A percentile compares a stretch with the other conserved stretches of the same genome.
These are phyloP conservation scores for Psephotus haematonotus DNA, from an alignment of 2,113 vertebrate species.

Conservation along the genomic window DNA sequence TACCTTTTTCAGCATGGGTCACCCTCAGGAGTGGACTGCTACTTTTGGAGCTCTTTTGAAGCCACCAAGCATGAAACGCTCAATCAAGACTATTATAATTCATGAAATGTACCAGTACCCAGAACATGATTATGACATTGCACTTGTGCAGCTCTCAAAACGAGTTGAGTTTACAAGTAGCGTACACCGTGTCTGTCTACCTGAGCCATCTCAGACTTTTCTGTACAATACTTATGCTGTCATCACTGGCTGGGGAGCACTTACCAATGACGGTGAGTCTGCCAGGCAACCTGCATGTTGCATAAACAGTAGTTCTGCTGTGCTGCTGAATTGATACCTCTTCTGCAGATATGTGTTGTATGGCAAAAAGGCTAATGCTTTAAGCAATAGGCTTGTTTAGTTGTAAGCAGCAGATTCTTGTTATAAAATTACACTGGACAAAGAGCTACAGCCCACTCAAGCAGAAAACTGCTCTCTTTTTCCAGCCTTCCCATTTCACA, in stretches of 20 bases:
- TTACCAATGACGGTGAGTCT: slow-evolving; percentile 67
- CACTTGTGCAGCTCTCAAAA: slow-evolving; percentile 84
- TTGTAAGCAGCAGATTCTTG: neutral
- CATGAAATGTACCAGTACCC: slow-evolving; percentile 81
- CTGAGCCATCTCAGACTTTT: slow-evolving; percentile 76
- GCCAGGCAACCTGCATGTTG: neutral
- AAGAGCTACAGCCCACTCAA: neutral
- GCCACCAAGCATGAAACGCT: slow-evolving; percentile 56
- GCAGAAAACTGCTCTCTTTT: neutral
- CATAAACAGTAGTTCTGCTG: neutral
- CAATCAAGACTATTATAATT: slow-evolving; percentile 81
- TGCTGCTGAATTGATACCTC: neutral
- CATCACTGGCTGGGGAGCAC: slow-evolving; percentile 89
- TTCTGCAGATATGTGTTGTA: neutral
- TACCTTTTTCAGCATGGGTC: slow-evolving; percentile 64
- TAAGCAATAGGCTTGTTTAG: neutral
- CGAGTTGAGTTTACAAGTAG: slow-evolving; percentile 73
- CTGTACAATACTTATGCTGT: slow-evolving; percentile 63
- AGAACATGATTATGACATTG: slow-evolving; percentile 85
- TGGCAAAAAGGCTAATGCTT: neutral
- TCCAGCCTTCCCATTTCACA: neutral
- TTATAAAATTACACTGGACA: neutral
- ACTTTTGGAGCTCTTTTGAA: slow-evolving; percentile 81
- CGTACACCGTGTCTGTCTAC: slow-evolving; percentile 85
- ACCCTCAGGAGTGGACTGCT: slow-evolving; percentile 80